Percentiles rank a stretch among this genome's conserved stretches.
Conservation (phyloP, 2,797 vertebrate species). For the Holocentrus rufus region DNA sequence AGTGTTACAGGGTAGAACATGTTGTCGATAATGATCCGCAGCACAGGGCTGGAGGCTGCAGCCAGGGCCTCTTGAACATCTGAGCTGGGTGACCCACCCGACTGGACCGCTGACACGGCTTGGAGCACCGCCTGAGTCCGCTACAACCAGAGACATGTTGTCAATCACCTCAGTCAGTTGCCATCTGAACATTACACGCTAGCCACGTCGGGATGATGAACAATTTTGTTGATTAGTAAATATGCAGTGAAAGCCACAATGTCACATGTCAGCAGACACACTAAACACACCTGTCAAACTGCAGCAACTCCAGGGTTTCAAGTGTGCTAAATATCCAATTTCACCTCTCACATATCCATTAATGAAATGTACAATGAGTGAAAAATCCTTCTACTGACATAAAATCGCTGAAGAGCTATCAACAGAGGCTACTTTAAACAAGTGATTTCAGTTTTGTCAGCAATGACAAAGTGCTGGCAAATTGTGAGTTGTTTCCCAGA, state of each 20-base stretch:
- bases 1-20: constrained; percentile 99
- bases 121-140: constrained; percentile 92
- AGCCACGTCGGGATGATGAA: not conserved
- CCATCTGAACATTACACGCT: not conserved
- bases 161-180: not conserved
- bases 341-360: too few relatives aligned
- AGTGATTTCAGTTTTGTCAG: not conserved
- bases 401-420: too few relatives aligned
- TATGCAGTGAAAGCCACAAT: too few relatives aligned
- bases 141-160: constrained; percentile 68
- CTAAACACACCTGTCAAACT: too few relatives aligned
- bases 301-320: too few relatives aligned
- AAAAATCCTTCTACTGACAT: too few relatives aligned
- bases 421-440: not conserved
- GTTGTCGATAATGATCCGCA: constrained; percentile 98
- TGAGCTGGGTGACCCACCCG: constrained; percentile 88
- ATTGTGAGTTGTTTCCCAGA: too few relatives aligned
- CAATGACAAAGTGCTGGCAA: too few relatives aligned
- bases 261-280: too few relatives aligned
- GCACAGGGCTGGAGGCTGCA: constrained; percentile 92
- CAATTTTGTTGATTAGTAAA: not conserved
- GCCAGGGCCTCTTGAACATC: constrained; percentile 90
- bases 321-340: too few relatives aligned
- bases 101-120: constrained; percentile 91
- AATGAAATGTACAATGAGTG: too few relatives aligned